Conservation (phyloP, 2,888 invertebrate species). For the Pseudoips prasinana region DNA sequence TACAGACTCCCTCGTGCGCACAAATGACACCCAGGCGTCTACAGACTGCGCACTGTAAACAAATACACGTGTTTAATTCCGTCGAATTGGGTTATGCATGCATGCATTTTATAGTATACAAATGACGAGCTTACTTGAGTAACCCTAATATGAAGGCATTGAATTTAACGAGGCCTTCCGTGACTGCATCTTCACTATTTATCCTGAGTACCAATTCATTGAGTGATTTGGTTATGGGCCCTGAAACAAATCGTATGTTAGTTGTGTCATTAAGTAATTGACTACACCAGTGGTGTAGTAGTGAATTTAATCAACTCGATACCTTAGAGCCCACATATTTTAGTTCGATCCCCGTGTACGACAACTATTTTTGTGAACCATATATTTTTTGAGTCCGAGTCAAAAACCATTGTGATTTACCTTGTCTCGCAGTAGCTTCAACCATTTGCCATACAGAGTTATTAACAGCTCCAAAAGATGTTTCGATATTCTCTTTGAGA, state of each 20-base stretch:
- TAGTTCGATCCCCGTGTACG: too few relatives aligned
- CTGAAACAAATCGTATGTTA: too few relatives aligned
- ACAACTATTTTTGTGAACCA: too few relatives aligned
- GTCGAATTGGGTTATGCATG: too few relatives aligned
- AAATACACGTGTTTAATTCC: slow-evolving; percentile 1
- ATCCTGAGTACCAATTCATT: slow-evolving; percentile 92
- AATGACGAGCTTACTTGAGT: slow-evolving; percentile 91
- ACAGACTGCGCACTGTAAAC: slow-evolving; percentile 88
- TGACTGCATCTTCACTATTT: slow-evolving; percentile 90
- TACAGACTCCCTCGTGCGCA: slow-evolving; percentile 91
- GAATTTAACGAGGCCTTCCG: slow-evolving; percentile 92
- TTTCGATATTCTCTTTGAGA: slow-evolving; percentile 89
- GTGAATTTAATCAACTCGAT: too few relatives aligned
- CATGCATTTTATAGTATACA: too few relatives aligned
- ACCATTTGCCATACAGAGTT: slow-evolving; percentile 96
- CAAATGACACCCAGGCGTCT: slow-evolving; percentile 94
- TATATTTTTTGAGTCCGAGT: too few relatives aligned
- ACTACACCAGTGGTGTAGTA: too few relatives aligned
- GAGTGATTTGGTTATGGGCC: slow-evolving; percentile 90
- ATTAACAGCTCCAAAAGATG: slow-evolving; percentile 92
- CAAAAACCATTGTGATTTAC: too few relatives aligned
- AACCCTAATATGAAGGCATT: slow-evolving; percentile 94
- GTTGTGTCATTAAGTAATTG: too few relatives aligned
- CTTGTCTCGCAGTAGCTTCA: slow-evolving; percentile 93
- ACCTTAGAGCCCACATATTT: too few relatives aligned